Evolutionary conservation across 2,888 invertebrate species (phyloP).

Genomic region (Physocephala rufipes): DNA sequence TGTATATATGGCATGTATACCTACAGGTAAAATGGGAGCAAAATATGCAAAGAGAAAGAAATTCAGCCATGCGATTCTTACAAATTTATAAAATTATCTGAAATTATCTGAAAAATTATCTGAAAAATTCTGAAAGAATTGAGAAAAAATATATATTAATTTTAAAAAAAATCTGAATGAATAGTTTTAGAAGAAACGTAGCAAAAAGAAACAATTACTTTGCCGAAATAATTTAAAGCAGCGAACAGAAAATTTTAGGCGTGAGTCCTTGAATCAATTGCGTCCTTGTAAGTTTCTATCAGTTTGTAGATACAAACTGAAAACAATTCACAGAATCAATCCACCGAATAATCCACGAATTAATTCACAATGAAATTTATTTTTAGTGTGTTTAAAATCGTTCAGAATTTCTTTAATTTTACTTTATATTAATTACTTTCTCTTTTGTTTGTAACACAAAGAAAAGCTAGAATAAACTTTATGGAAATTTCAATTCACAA

Average conservation of each 20-base stretch:
- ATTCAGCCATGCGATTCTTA: too few species aligned
- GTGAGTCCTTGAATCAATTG: constrained; percentile 9
- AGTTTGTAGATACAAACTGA: too few species aligned
- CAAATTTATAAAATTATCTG: background rate
- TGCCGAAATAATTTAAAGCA: constrained; percentile 11
- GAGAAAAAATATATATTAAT: background rate
- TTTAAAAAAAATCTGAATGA: background rate
- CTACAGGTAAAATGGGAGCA: background rate
- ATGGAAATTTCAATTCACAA: background rate
- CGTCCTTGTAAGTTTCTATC: background rate
- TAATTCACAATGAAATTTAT: too few species aligned
- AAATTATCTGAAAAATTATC: constrained; percentile 6
- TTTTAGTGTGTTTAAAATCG: too few species aligned
- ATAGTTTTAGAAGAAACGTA: constrained; percentile 6
- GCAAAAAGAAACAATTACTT: constrained; percentile 17
- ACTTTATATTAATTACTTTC: background rate
- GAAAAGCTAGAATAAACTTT: constrained; percentile 15
- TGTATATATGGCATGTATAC: too few species aligned
- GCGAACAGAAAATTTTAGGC: constrained; percentile 16
- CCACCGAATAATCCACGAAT: too few species aligned
- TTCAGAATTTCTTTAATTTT: background rate
- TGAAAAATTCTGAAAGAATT: background rate
- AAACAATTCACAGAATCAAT: background rate
- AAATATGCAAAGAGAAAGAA: background rate
- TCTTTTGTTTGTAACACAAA: background rate